Percentiles rank a stretch among this genome's conserved stretches.
Conservation (phyloP, 2,113 vertebrate species). For the Phycodurus eques region DNA sequence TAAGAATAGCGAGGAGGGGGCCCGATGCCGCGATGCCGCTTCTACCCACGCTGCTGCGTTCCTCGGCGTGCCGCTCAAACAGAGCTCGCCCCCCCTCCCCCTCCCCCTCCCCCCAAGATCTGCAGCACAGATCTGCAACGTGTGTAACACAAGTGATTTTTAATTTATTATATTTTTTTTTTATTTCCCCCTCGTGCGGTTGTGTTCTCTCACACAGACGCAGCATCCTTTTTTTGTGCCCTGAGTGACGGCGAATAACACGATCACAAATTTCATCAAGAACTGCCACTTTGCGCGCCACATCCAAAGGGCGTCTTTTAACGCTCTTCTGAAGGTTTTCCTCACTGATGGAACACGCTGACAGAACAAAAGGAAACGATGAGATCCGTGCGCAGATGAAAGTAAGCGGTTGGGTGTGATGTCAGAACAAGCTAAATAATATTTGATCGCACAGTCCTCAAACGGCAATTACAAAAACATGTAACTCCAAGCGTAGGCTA, state of each 20-base stretch:
- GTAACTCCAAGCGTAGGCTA: background rate
- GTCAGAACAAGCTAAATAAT: slow-evolving; percentile 15
- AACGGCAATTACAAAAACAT: slow-evolving; percentile 12
- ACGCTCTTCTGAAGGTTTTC: slow-evolving; percentile 17
- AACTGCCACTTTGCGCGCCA: slow-evolving; percentile 31
- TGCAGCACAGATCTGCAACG: slow-evolving; percentile 14
- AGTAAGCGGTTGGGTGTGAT: slow-evolving; percentile 32
- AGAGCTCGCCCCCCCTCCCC: background rate
- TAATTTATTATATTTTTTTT: too few relatives aligned
- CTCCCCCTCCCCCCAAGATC: background rate
- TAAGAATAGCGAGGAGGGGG: slow-evolving; percentile 63
- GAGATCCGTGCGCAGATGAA: slow-evolving; percentile 26
- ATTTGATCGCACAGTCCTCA: slow-evolving; percentile 29
- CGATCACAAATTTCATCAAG: slow-evolving; percentile 36
- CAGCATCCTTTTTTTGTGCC: slow-evolving; percentile 8
- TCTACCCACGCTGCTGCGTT: slow-evolving; percentile 46
- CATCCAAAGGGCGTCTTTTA: slow-evolving; percentile 34
- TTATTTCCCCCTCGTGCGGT: background rate
- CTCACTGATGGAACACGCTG: slow-evolving; percentile 11
- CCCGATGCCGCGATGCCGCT: slow-evolving; percentile 41
- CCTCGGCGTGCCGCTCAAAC: slow-evolving; percentile 22
- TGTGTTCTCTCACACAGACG: slow-evolving; percentile 8
- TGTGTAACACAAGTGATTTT: background rate
- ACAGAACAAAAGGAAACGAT: slow-evolving; percentile 38
- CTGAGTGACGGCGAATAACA: slow-evolving; percentile 31